Conservation (phyloP, 2,888 invertebrate species). For the Seira sanloemensis region DNA sequence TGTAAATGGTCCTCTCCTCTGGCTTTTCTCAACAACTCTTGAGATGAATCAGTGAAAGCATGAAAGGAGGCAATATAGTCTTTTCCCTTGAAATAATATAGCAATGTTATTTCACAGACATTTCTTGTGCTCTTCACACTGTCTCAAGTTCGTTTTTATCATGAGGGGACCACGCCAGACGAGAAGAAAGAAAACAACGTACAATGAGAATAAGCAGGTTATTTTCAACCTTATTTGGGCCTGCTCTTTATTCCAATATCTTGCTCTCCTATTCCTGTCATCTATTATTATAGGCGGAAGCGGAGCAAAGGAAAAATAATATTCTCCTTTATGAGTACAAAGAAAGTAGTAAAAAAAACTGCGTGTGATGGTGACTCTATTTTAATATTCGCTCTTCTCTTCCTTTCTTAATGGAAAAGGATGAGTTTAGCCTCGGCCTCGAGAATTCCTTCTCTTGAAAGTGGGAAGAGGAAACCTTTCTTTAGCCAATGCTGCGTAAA, state of each 20-base stretch:
- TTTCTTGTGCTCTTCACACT: not conserved
- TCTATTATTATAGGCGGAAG: constrained; percentile 34
- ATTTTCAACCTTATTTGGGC: too few relatives aligned
- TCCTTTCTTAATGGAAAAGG: not conserved
- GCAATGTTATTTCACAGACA: not conserved
- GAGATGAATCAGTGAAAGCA: constrained; percentile 7
- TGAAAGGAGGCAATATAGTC: not conserved
- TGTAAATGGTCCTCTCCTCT: constrained; percentile 27
- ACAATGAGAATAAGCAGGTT: constrained; percentile 50
- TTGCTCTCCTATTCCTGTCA: constrained; percentile 19
- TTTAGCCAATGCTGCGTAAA: too few relatives aligned
- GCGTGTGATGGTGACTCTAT: not conserved
- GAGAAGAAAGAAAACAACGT: constrained; percentile 8
- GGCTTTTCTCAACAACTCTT: constrained; percentile 15
- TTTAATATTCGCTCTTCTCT: constrained; percentile 7
- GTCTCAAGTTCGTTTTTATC: constrained; percentile 31
- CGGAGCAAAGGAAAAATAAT: constrained; percentile 23
- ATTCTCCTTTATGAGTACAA: constrained; percentile 11
- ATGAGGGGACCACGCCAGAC: constrained; percentile 21
- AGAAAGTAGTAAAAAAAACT: constrained; percentile 15
- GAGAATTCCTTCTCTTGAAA: not conserved
- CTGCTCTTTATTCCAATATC: not conserved
- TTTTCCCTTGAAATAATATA: not conserved
- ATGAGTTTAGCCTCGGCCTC: not conserved
- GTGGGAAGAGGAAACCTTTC: not conserved